Evolutionary conservation across 2,888 invertebrate genomes (phyloP).

Genomic region (Diaperis boleti): DNA sequence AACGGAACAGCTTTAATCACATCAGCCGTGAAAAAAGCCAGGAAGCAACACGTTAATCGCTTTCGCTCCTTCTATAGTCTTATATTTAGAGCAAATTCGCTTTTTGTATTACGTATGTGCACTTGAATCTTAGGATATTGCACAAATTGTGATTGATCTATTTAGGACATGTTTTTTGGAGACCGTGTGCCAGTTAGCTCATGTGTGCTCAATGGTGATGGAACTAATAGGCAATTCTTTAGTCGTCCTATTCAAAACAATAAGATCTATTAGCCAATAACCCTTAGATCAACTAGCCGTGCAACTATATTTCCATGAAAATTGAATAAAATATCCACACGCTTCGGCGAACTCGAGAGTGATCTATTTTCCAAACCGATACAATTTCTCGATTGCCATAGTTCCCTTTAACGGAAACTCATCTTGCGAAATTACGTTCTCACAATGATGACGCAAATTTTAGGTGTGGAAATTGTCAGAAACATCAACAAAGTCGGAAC

Average conservation of each 20-base stretch:
- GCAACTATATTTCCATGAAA: slow-evolving; percentile 12
- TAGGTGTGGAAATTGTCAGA: slow-evolving; percentile 32
- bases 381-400: slow-evolving; percentile 8
- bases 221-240: slow-evolving; percentile 26
- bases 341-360: neutral
- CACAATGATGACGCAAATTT: slow-evolving; percentile 25
- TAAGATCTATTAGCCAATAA: slow-evolving; percentile 24
- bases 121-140: slow-evolving; percentile 2
- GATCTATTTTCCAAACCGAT: slow-evolving; percentile 7
- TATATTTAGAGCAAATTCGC: neutral
- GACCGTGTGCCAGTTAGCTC: neutral
- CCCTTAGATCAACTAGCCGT: slow-evolving; percentile 7
- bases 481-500: slow-evolving; percentile 13
- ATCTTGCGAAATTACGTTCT: slow-evolving; percentile 21
- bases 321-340: neutral
- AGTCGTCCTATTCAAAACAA: neutral
- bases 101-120: neutral
- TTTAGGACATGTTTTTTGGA: slow-evolving; percentile 3
- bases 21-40: neutral
- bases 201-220: slow-evolving; percentile 4
- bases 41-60: slow-evolving; percentile 1
- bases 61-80: slow-evolving; percentile 11
- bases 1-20: neutral
- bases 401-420: slow-evolving; percentile 30
- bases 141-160: slow-evolving; percentile 12